Base-by-base conservation (phyloP, 2,797 vertebrate genomes). In the Paratrypauchen microcephalus region DNA sequence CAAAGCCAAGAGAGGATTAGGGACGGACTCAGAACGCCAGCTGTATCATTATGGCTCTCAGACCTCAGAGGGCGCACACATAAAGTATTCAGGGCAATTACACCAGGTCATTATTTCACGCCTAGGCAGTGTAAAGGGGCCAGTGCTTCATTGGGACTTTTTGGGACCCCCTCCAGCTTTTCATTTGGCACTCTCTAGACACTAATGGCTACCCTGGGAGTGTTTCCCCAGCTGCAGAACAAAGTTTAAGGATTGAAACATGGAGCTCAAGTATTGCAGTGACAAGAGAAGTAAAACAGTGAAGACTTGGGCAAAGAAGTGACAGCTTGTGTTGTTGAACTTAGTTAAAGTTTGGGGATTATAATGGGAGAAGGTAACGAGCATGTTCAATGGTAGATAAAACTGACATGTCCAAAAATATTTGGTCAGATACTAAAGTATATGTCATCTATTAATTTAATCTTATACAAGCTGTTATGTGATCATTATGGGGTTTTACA, bases 31-130 rank as follows among this genome's bases (percentile, higher is more conserved):
- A 71, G 60, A 47, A 32, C 73, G 74, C 52, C 66, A 82, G 84
- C 65, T 74, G 74, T 80, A 73, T 84, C 72, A 85, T 81, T 84
- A 79, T 67, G 81, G 76, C 74, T 72, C 73, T 84, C 75, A 82
- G 81, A 78, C 71, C 62, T 75, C 66, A 5, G 70, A 71, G 41
- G 1, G 61, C 76, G 74, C 28, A 39, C 68, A 41, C 76, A 84
- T 83, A 82, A 89, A 83, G 69, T 75, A 80, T 83, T 64, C 66
- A 5, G 75, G 73, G 69, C 75, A 83, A 88, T 87, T 83, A 89
- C 78, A 73, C 74, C 68, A 80, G 74, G 78, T 74, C 77, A 85
- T 87, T 87, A 87, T 87, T 86, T 87, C 81, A 86, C 26, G 77
- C 81, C 78, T 73, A 71, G 86, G 80, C 78, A 76, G 82, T 68